These are phyloP conservation scores for Conistra vaccinii DNA, from an alignment of 2,888 invertebrate species.

Conservation along the genomic window DNA sequence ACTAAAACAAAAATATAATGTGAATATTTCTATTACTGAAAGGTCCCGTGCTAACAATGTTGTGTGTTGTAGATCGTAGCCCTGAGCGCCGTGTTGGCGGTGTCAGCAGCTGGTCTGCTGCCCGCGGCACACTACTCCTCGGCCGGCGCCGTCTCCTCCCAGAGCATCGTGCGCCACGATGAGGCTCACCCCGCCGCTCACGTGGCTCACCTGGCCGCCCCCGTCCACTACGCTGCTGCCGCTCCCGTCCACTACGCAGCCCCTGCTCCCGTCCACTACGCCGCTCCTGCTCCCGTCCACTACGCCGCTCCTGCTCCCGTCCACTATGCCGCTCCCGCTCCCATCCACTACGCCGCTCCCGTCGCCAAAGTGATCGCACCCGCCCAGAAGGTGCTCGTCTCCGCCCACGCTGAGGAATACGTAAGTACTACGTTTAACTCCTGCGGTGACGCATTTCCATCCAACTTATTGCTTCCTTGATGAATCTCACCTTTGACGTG, in stretches of 20 bases:
- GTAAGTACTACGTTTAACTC: constrained; percentile 66
- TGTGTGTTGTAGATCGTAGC: constrained; percentile 76
- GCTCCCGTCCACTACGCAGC: constrained; percentile 65
- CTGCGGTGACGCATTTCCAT: not conserved
- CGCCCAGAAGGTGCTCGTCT: constrained; percentile 69
- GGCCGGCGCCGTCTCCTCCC: constrained; percentile 83
- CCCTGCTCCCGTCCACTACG: constrained; percentile 63
- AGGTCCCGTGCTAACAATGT: constrained; percentile 11
- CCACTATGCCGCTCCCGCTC: constrained; percentile 70
- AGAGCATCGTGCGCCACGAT: constrained; percentile 84
- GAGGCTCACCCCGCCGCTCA: constrained; percentile 69
- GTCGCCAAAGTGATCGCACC: constrained; percentile 73
- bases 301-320: constrained; percentile 69
- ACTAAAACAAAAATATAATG: constrained; percentile 1
- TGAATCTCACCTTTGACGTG: not conserved
- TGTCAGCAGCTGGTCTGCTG: constrained; percentile 81
- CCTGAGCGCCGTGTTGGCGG: constrained; percentile 81
- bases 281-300: constrained; percentile 69
- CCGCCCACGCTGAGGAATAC: constrained; percentile 76
- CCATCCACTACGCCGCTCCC: constrained; percentile 74
- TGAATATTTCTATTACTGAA: not conserved
- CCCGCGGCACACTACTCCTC: constrained; percentile 83
- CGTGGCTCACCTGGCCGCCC: constrained; percentile 66
- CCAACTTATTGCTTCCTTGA: not conserved
- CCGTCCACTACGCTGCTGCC: constrained; percentile 65